phyloP scores from a whole-genome alignment of 2,797 vertebrate genomes.

The Ataeniobius toweri region DNA sequence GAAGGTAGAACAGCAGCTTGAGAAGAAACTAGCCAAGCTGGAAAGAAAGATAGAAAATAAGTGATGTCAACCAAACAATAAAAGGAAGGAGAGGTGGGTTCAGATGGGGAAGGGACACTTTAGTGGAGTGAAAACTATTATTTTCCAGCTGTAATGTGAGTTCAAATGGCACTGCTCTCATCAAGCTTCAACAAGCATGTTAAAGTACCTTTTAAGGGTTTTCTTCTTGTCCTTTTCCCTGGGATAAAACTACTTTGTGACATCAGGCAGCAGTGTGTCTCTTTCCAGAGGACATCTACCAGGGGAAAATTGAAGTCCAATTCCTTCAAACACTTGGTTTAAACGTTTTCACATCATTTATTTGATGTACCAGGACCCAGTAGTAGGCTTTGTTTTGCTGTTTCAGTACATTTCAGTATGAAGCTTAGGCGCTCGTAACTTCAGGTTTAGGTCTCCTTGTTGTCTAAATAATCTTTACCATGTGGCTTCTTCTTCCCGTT shows the following conservation, averaged over 20 bases:
- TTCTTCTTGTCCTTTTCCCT: slow-evolving; percentile 4
- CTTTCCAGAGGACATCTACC: neutral
- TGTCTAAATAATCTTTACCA: no score
- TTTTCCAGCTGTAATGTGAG: slow-evolving; percentile 11
- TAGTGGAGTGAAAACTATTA: neutral
- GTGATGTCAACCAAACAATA: neutral
- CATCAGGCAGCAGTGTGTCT: slow-evolving; percentile 5
- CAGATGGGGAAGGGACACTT: neutral
- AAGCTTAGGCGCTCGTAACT: neutral
- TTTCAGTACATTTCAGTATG: no score
- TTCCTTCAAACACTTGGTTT: neutral
- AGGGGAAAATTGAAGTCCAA: neutral
- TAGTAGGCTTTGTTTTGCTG: neutral
- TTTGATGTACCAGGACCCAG: neutral
- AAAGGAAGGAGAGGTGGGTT: neutral
- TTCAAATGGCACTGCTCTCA: slow-evolving; percentile 14
- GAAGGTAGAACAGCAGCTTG: neutral
- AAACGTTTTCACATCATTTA: neutral
- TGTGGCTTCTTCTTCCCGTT: neutral
- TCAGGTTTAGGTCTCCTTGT: neutral
- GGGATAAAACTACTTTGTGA: neutral
- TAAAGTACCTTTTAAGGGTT: slow-evolving; percentile 20
- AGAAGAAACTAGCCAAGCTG: neutral
- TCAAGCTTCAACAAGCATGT: slow-evolving; percentile 2
- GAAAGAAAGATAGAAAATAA: neutral